Percentiles rank a stretch among this genome's conserved stretches.
phyloP scores from a whole-genome alignment of 2,113 vertebrate genomes.

The Gracilinanus agilis region DNA sequence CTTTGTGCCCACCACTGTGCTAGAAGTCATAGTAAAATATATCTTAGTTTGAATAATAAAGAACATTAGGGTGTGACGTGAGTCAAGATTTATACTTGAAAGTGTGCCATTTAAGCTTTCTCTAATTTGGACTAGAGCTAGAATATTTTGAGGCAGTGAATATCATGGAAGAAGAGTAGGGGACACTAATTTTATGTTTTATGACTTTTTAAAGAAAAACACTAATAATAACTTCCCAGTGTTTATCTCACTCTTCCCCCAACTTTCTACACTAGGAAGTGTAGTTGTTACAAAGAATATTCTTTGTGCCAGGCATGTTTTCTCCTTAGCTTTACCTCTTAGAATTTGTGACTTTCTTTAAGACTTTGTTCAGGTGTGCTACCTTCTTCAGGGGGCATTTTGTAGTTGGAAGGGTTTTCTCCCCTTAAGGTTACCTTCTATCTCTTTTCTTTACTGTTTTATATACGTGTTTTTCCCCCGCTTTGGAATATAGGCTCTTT shows the following conservation, averaged over 20 bases:
- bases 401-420: neutral
- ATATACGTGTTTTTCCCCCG: neutral
- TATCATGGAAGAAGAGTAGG: neutral
- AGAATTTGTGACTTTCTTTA: neutral
- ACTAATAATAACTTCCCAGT: neutral
- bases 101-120: neutral
- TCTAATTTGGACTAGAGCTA: neutral
- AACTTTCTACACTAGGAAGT: neutral
- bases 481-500: neutral
- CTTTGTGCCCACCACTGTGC: neutral
- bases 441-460: neutral
- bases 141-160: constrained; percentile 9
- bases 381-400: neutral
- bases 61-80: constrained; percentile 25
- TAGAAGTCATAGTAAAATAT: neutral
- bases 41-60: neutral
- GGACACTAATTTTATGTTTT: neutral
- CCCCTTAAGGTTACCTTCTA: neutral
- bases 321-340: neutral
- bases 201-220: neutral
- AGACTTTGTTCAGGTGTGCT: neutral
- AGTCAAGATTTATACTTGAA: constrained; percentile 11
- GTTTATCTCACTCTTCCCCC: neutral
- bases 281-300: neutral
- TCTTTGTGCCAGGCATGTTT: neutral